These are phyloP conservation scores for Prolemur simus DNA, from an alignment of 2,113 vertebrate species.

Conservation along the genomic window DNA sequence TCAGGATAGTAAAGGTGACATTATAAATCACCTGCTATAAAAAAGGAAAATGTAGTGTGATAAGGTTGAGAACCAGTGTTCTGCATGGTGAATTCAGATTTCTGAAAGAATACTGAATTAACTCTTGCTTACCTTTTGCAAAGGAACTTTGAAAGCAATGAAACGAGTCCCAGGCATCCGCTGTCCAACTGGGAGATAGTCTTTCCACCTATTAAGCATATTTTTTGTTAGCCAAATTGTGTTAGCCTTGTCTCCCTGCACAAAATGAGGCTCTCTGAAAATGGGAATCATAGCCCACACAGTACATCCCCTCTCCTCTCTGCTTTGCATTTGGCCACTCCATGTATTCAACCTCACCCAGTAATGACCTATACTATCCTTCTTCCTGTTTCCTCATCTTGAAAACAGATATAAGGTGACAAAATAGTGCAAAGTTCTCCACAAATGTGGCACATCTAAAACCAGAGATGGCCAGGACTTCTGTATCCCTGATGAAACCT, in stretches of 20 bases:
- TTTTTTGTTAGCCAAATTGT: background rate
- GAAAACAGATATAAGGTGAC: background rate
- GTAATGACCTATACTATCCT: background rate
- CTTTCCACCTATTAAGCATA: constrained; percentile 86
- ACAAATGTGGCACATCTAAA: background rate
- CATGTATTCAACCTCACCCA: background rate
- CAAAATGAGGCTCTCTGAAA: background rate
- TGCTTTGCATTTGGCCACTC: background rate
- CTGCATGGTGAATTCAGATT: background rate
- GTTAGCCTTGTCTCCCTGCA: background rate
- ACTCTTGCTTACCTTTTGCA: constrained; percentile 85
- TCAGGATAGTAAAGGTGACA: background rate
- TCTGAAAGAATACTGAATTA: background rate
- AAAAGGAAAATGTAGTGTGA: background rate
- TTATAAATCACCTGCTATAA: background rate
- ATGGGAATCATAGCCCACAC: background rate
- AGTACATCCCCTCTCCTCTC: background rate
- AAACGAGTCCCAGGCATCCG: constrained; percentile 92
- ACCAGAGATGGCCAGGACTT: background rate
- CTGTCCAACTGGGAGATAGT: constrained; percentile 88
- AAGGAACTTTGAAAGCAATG: constrained; percentile 94
- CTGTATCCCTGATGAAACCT: background rate
- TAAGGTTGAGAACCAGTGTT: background rate
- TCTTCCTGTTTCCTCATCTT: background rate
- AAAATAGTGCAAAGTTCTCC: background rate